Base-by-base conservation (phyloP, 2,888 invertebrate genomes). In the Campaea margaritaria region DNA sequence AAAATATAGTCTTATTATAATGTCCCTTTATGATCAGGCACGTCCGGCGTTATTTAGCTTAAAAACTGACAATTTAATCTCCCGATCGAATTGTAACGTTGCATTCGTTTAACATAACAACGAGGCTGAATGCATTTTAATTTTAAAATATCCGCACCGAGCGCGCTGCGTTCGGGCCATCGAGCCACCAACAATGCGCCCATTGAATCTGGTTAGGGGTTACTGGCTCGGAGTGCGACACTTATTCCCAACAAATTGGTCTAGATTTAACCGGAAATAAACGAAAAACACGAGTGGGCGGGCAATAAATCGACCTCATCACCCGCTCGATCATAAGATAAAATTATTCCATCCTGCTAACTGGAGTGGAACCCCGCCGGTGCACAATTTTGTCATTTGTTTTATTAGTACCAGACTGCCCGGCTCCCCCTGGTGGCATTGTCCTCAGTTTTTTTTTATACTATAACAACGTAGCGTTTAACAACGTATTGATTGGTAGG, bases 291-390 rank as follows among this genome's bases (percentile, higher is more conserved):
- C 65, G 70, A 78, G 84, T 86, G 85, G 82, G 82, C 74, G 80
- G 76, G 74, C 77, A 75, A 73, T 78, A 77, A 80, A 75, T 75
- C 73, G 81, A 78, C 81, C 82, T 81, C 72, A 74, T 76, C 76
- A 70, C 76, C 72, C 74, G 74, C 68, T 72, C 74, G 71, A 75
- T 82, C 79, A 76, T 76, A 76, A 82, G 73, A 76, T 80, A 79
- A 80, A 82, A 82, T 82, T 82, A 84, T 83, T 75, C 75, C 86
- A 84, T 86, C 86, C 84, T 83, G 85, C 76, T 75, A 74, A 71
- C 70, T 68, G 69, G 69, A 70, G 69, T 70, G 69, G 69, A 70
- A 69, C 69, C 72, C 69, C 69, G 69, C 68, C 73, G 55, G 51
- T 61, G 75, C 69, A 81, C 80, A 79, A 83, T 83, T 83, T 81